Base-by-base conservation (phyloP, 2,888 invertebrate species). In the Mesoligia furuncula region DNA sequence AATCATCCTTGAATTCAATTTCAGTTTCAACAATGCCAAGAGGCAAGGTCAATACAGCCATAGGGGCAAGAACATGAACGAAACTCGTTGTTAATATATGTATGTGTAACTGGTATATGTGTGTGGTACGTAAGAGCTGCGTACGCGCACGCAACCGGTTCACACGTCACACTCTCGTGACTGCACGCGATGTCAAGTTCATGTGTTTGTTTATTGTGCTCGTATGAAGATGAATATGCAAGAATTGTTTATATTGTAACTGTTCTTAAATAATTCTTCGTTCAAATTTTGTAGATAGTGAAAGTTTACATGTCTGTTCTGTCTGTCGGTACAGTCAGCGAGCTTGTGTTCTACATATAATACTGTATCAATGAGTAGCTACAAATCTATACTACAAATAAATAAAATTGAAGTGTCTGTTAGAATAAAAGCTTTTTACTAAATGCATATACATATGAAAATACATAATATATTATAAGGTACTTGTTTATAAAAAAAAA, bases 181-280 rank as follows among this genome's bases (percentile, higher is more conserved):
- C 66, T 77, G 78, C 76, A 70, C 73, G 76, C 67, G 80, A 70
- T 80, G 87, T 87, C 87, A 87, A 88, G 87, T 87, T 87, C 87
- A 87, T 80, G 82, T 77, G 81, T 74, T 77, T 59, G 64, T 73
- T 79, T 65, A 66, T 79, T 73, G 27, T 24, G 62, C n/a, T n/a
- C n/a, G 48, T 77, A 45, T 51, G 48, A 67, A 78, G 70, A 78
- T 73, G 54, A 42, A 51, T 78, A 67, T 78, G 75, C 51, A 59
- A 45, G 62, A 17, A 11, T 67, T 61, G 62, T 51, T 73, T 62
- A 27, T 54, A 59, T 36, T 64, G 39, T 80, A 72, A 81, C 69
- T 36, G 61, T 66, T 61, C n/a, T 51, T 42, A 39, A 39, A 36
- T 27, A 27, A 24, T 45, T 20, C 2, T 20, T 69, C 6, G 3